phyloP scores from a whole-genome alignment of 2,888 invertebrate species.

The Mythimna loreyi region DNA sequence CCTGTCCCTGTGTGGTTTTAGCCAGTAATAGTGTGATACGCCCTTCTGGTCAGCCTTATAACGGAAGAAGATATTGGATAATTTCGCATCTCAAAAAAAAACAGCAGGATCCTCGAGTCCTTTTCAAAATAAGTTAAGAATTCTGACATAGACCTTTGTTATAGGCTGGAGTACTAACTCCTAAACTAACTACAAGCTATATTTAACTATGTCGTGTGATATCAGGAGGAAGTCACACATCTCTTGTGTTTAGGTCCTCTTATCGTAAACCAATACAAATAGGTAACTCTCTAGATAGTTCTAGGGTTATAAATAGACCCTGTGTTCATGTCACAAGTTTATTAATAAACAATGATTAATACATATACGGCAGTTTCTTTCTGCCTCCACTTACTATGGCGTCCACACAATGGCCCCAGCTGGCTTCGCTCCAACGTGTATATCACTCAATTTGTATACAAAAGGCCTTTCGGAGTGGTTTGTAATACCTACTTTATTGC shows the following conservation, averaged over 20 bases:
- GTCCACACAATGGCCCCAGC: conserved; percentile 42
- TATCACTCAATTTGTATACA: conserved; percentile 51
- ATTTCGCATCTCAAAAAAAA: too few relatives aligned
- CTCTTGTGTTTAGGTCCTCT: background rate
- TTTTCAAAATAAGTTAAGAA: background rate
- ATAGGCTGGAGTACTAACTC: too few relatives aligned
- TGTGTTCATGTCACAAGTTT: conserved; percentile 5
- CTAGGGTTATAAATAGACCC: conserved; percentile 20
- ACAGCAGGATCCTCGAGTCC: too few relatives aligned
- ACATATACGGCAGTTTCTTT: conserved; percentile 22
- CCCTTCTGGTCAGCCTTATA: too few relatives aligned
- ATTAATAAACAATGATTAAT: conserved; percentile 38
- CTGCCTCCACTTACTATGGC: conserved; percentile 30
- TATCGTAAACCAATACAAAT: background rate
- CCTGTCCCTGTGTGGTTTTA: too few relatives aligned
- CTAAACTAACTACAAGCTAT: too few relatives aligned
- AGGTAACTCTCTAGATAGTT: background rate
- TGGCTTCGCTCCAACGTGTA: conserved; percentile 50
- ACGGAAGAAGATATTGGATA: too few relatives aligned
- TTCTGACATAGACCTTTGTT: too few relatives aligned
- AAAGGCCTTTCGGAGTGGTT: conserved; percentile 27
- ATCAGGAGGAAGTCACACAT: background rate
- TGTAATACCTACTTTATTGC: conserved; percentile 16
- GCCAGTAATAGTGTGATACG: too few relatives aligned
- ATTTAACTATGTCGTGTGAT: background rate